Base-by-base conservation (phyloP, 1,140 invertebrate species). In the Ceratina calcarata region DNA sequence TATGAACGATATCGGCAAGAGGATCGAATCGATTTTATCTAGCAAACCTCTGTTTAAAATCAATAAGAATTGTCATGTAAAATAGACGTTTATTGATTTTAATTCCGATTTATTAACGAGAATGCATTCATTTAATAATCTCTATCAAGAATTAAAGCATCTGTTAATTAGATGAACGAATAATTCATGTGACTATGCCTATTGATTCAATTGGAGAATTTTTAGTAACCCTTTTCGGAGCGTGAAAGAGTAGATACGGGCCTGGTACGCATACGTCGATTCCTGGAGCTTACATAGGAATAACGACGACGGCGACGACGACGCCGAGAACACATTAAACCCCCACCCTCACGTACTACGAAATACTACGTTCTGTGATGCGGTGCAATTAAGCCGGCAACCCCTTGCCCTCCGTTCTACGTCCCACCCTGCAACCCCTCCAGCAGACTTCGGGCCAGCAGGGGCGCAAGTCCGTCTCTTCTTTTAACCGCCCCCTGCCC, bases 321-420 rank as follows among this genome's bases (percentile, higher is more conserved):
- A 32, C 53, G 62, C n/a, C 64, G 70, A 80, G 67, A 58, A 78
- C 70, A 73, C 78, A 83, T 79, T 82, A 83, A 74, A 61, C 69
- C 76, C 68, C 73, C 77, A 78, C 83, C 73, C 70, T 70, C 69
- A 87, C 86, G 86, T 87, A 87, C 85, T 87, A 87, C 86, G 86
- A 86, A 85, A 87, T 87, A 87, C 86, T 87, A 87, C 86, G 85
- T 85, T 86, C 82, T 86, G 85, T 85, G 85, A 85, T 79, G 83
- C 78, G 66, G 83, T 82, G 84, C 84, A 86, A 86, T 86, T 86
- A 85, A 86, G 80, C 77, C 61, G 60, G 75, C 60, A 65, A 60
- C 53, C 62, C 58, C 64, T 45, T 67, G 71, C 66, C 75, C 67
- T 60, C n/a, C 53, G 15, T 67, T 62, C 60, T 74, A 24, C 68